Base-by-base conservation (phyloP, 2,113 vertebrate species). In the Anguilla japonica region DNA sequence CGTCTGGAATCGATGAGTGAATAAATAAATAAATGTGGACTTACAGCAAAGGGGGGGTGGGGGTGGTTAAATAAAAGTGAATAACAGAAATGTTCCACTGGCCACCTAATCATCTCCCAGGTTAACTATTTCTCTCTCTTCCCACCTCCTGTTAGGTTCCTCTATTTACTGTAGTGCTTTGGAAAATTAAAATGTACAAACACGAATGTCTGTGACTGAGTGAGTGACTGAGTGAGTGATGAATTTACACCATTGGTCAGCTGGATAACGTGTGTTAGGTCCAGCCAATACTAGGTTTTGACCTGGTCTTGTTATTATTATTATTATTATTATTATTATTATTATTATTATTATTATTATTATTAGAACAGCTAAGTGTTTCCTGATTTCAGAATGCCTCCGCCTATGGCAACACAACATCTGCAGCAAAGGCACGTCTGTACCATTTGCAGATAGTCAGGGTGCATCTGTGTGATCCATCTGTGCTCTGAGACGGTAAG, bases 401-500 rank as follows among this genome's bases (percentile, higher is more conserved):
- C n/a, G n/a, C 26, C 71, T 75, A 75, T 75, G 71, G 71, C 11
- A 29, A 3, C 2, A 1, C n/a, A 13, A 34, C 71, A 75, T 84
- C 85, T 84, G 86, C 84, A 57, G 84, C 81, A 86, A 87, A 78
- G 75, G 26, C 71, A 87, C 86, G 85, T 84, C n/a, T 88, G 75
- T 26, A 22, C 14, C 41, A 82, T 87, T 83, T 81, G 60, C 79
- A 84, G 87, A 85, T 71, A 18, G 40, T 22, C 80, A n/a, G 40
- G 87, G 83, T 46, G 34, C 34, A 88, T 84, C 84, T 87, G 89
- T 41, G 67, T 14, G 79, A 63, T 88, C 85, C 87, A 90, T 86
- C 89, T 88, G 87, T 13, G 84, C 63, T 53, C 83, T 90, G 87
- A 90, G 83, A 84, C 84, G 80, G 85, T 87, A 82, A 87, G 75